Evolutionary conservation across 2,888 invertebrate species (phyloP).

Genomic region (Cremastinae sp.): DNA sequence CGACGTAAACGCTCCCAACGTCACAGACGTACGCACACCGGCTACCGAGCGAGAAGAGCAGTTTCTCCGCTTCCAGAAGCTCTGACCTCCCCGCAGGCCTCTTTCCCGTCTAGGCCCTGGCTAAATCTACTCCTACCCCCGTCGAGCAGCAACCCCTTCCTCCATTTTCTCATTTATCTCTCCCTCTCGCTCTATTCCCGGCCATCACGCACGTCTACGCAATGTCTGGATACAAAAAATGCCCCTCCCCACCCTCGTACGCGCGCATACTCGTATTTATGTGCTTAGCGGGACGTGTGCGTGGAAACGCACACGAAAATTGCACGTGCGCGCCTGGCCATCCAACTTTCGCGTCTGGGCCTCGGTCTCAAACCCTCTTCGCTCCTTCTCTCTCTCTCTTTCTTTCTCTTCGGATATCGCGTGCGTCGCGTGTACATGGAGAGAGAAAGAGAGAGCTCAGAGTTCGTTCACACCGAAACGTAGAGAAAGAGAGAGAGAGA

Average conservation of each 20-base stretch:
- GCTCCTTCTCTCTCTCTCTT: conserved; percentile 46
- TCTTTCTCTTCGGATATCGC: conserved; percentile 36
- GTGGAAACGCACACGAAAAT: conserved; percentile 50
- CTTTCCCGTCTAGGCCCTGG: conserved; percentile 47
- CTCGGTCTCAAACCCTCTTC: conserved; percentile 50
- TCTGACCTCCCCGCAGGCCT: conserved; percentile 56
- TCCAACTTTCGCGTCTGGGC: conserved; percentile 62
- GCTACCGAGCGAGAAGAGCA: no score
- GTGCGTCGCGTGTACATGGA: conserved; percentile 13
- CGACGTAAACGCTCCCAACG: conserved; percentile 55
- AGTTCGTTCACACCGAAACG: conserved; percentile 45
- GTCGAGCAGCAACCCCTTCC: conserved; percentile 17
- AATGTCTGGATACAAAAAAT: conserved; percentile 31
- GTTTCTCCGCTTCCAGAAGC: conserved; percentile 55
- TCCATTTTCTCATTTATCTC: conserved; percentile 3
- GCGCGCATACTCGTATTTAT: background rate
- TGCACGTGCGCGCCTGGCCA: conserved; percentile 62
- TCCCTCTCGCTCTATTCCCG: conserved; percentile 54
- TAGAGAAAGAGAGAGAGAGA: background rate
- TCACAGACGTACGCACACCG: conserved; percentile 48
- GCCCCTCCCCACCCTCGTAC: background rate
- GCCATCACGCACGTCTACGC: conserved; percentile 52
- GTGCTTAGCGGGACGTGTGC: conserved; percentile 4
- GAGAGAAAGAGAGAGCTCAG: conserved; percentile 47
- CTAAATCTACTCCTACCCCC: conserved; percentile 34